Evolutionary conservation across 23 tunicate species (phyloP), one percentile per base, ranked within the genome.

Genomic region (Styela plicata): DNA sequence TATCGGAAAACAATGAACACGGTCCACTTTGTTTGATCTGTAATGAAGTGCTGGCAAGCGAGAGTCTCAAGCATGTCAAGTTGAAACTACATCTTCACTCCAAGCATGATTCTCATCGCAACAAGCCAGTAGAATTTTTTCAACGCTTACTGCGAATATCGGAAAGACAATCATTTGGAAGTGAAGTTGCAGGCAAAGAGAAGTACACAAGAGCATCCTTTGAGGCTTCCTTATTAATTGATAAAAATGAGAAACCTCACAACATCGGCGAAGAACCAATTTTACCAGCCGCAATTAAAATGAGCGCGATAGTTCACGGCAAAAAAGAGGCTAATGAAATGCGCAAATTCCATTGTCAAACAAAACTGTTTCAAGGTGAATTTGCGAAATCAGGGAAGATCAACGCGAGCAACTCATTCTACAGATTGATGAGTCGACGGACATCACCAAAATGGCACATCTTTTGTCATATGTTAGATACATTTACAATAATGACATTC

Each of bases 31-130:
- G 84, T 79, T 85, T 79, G 84, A 79, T 85, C 32, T 85, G 88
- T 75, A 85, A 85, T 35, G 24, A 65, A 78, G 64, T 67, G 75
- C 31, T 85, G 69, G 84, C 79, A 85, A 85, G 61, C 10, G 88
- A 79, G 84, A 66, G 79, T 70, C 84, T 79, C 67, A 79, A 79
- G 79, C 89, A 84, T 79, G 70, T 69, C 69, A 69, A 85, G 79
- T 79, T 85, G 84, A 85, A 85, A 85, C 29, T 83, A 85, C 83
- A 85, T 85, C 89, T 85, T 85, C 79, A 69, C 89, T 69, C 89
- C 35, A 79, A 85, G 84, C 84, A 85, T 31, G 89, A 69, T 53
- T 34, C 83, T 85, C 79, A 79, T 85, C 71, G 79, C 79, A 85
- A 85, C 57, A 68, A 79, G 84, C 84, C 79, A 2, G 89, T 37